Base-by-base conservation (phyloP, 1,140 invertebrate species). In the Chionoecetes opilio region DNA sequence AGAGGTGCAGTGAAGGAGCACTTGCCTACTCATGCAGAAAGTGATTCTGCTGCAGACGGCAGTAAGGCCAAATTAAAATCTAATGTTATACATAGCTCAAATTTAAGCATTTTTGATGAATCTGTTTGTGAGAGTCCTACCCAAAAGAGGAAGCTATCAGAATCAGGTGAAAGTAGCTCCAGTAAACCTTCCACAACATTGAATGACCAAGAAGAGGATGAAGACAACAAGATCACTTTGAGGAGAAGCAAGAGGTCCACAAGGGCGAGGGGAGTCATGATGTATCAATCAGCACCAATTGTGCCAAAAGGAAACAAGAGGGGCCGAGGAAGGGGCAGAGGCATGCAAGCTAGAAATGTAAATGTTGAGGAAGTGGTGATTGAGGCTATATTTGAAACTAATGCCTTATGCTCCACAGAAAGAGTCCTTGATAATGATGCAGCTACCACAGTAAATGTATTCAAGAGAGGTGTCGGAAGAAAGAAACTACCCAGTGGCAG, bases 61-160 rank as follows among this genome's bases (percentile, higher is more conserved):
- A n/a, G n/a, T n/a, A 8, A 84, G 84, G 38, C 9, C 34, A n/a
- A 92, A 35, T 29, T 3, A 21, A n/a, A 14, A 31, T 38, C 32
- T 3, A 75, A 0, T 21, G 41, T 38, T n/a, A 87, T 89, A 1
- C 63, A 90, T 94, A 53, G 86, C 11, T 94, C 93, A 31, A 87
- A 89, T 82, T 26, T 93, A 3, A 93, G 92, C 46, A 87, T 46
- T n/a, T 87, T 85, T 0, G 86, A 90, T 82, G 93, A 94, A 29
- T 90, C 86, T 31, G 75, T 75, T 6, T 32, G 11, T 17, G 63
- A 86, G 6, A 86, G 21, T 86, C 26, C 63, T 26, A 2, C 26
- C 63, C 26, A n/a, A n/a, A 75, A 75, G n/a, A n/a, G n/a, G 63
- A 75, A 75, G 21, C 6, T 5, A 26, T 75, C 8, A 1, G 21